Conservation (phyloP, 2,797 vertebrate genomes). For the Oreochromis mossambicus region DNA sequence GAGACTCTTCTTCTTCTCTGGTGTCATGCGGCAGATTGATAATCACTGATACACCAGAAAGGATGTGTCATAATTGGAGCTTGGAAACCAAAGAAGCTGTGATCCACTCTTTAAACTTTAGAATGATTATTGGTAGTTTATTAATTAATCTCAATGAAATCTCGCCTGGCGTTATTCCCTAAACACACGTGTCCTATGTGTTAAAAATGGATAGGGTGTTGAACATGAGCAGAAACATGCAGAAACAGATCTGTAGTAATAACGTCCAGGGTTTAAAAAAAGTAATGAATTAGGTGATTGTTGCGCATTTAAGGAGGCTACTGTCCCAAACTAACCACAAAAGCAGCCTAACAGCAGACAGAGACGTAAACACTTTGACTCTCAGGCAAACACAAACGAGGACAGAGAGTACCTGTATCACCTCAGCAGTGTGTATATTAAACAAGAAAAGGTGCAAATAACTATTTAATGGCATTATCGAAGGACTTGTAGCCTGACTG, state of each 20-base stretch:
- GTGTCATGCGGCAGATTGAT: not conserved
- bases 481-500: not conserved
- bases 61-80: not conserved
- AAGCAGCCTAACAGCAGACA: not conserved
- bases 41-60: not conserved
- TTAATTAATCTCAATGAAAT: not conserved
- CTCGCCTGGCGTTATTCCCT: not conserved
- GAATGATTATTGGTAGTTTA: not conserved
- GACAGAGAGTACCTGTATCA: not conserved
- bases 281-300: not conserved
- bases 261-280: not conserved
- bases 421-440: not conserved
- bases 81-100: not conserved
- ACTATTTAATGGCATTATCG: not conserved
- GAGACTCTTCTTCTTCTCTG: not conserved
- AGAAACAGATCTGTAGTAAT: not conserved
- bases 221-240: not conserved
- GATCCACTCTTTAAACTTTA: not conserved
- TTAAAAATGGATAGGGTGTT: not conserved
- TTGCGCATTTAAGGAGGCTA: not conserved
- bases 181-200: not conserved
- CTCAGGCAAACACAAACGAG: not conserved
- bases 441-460: not conserved
- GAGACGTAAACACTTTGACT: not conserved
- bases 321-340: not conserved